phyloP scores from a whole-genome alignment of 2,888 invertebrate genomes.

The Cylloceria caligata region DNA sequence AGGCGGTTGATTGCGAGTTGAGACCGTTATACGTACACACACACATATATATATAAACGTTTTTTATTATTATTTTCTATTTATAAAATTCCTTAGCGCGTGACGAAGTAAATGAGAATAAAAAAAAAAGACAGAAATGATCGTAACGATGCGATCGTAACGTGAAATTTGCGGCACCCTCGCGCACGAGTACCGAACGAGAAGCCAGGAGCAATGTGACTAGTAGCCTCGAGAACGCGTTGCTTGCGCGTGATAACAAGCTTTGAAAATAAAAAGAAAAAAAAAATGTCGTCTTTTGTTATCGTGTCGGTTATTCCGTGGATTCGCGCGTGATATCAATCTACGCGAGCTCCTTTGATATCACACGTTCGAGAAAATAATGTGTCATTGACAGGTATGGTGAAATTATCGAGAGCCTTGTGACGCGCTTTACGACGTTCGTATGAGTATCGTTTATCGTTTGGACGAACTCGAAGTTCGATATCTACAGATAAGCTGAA shows the following conservation, averaged over 20 bases:
- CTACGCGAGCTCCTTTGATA: slow-evolving; percentile 30
- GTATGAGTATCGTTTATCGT: too few relatives aligned
- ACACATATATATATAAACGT: background rate
- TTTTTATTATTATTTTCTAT: slow-evolving; percentile 7
- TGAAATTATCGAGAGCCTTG: slow-evolving; percentile 55
- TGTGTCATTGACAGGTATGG: slow-evolving; percentile 65
- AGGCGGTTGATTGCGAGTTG: slow-evolving; percentile 49
- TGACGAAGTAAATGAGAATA: background rate
- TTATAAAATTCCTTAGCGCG: background rate
- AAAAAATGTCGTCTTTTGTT: slow-evolving; percentile 52
- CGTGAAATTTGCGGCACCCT: background rate
- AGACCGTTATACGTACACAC: background rate
- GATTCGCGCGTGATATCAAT: slow-evolving; percentile 30
- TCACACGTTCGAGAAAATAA: slow-evolving; percentile 56
- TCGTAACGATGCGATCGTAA: background rate
- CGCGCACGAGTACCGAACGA: slow-evolving; percentile 26
- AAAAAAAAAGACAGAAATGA: slow-evolving; percentile 4
- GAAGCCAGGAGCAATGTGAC: slow-evolving; percentile 20
- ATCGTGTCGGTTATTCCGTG: slow-evolving; percentile 49
- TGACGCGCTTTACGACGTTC: background rate
- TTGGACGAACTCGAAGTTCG: too few relatives aligned
- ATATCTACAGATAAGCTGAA: background rate
- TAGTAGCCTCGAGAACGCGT: slow-evolving; percentile 4
- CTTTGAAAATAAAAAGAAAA: slow-evolving; percentile 22
- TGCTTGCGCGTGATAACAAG: slow-evolving; percentile 4